A percentile compares a stretch with the other conserved stretches of the same genome.
Evolutionary conservation across 1,140 invertebrate species (phyloP).

Genomic region (Hyles vespertilio): DNA sequence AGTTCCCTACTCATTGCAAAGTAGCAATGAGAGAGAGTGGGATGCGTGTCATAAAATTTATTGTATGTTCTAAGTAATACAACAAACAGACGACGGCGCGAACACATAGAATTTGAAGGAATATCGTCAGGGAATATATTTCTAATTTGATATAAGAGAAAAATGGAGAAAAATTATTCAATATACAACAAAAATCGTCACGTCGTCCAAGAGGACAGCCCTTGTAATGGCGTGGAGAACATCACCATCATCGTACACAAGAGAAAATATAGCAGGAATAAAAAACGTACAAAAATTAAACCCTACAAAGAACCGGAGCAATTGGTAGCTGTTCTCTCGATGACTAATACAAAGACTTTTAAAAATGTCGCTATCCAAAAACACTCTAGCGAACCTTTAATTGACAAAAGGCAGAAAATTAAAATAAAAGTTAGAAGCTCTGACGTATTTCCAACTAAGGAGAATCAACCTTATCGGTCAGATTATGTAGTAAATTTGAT

Average conservation of each 20-base stretch:
- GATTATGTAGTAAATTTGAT: conserved; percentile 17
- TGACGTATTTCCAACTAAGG: conserved; percentile 2
- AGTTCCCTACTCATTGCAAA: background rate
- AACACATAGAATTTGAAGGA: too few relatives aligned
- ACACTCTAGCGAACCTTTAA: conserved; percentile 12
- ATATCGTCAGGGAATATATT: too few relatives aligned
- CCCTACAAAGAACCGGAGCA: conserved; percentile 6
- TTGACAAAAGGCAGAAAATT: background rate
- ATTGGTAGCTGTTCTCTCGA: background rate
- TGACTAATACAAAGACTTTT: background rate
- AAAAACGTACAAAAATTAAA: conserved; percentile 11
- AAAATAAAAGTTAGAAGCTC: background rate
- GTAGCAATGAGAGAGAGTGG: background rate
- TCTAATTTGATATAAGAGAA: background rate
- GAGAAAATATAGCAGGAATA: conserved; percentile 1
- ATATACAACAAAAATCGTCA: background rate
- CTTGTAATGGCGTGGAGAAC: conserved; percentile 6
- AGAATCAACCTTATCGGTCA: conserved; percentile 6
- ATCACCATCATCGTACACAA: conserved; percentile 10
- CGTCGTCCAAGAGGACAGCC: background rate
- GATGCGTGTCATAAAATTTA: background rate
- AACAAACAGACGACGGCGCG: too few relatives aligned
- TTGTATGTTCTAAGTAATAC: too few relatives aligned
- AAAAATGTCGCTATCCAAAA: conserved; percentile 2
- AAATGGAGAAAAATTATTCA: background rate